Evolutionary conservation across 2,113 vertebrate genomes (phyloP).

Genomic region (Emydura subglobosa): DNA sequence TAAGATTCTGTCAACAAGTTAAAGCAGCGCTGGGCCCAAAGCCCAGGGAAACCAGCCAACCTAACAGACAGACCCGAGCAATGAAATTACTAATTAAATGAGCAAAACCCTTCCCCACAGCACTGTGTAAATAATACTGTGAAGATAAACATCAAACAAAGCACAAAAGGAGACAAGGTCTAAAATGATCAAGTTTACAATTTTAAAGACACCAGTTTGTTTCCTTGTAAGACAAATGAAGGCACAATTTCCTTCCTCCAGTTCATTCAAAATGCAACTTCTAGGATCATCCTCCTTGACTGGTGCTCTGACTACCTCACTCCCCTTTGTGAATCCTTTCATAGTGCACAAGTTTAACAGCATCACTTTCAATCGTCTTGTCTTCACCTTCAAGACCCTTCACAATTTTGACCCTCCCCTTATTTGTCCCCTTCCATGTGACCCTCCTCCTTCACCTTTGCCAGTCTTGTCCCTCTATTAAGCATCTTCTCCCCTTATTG

Average conservation of each 20-base stretch:
- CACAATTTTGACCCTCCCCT: background rate
- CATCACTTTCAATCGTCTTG: background rate
- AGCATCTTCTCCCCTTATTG: background rate
- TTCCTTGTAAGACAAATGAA: background rate
- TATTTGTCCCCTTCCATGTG: background rate
- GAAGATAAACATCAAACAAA: background rate
- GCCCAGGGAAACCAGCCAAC: background rate
- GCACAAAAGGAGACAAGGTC: background rate
- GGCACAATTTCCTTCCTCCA: background rate
- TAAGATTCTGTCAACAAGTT: background rate
- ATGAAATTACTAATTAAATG: background rate
- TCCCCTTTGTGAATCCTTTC: background rate
- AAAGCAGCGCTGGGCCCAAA: background rate
- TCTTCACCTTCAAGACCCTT: background rate
- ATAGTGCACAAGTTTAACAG: background rate
- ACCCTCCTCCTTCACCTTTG: background rate
- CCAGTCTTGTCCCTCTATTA: background rate
- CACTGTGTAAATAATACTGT: background rate
- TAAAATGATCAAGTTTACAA: background rate
- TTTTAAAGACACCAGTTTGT: background rate
- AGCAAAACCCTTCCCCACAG: background rate
- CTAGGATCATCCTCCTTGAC: background rate
- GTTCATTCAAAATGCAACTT: background rate
- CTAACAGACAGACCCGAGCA: background rate
- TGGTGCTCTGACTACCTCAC: background rate